These are phyloP conservation scores for Hyles vespertilio DNA, from an alignment of 1,140 invertebrate genomes.

Conservation along the genomic window DNA sequence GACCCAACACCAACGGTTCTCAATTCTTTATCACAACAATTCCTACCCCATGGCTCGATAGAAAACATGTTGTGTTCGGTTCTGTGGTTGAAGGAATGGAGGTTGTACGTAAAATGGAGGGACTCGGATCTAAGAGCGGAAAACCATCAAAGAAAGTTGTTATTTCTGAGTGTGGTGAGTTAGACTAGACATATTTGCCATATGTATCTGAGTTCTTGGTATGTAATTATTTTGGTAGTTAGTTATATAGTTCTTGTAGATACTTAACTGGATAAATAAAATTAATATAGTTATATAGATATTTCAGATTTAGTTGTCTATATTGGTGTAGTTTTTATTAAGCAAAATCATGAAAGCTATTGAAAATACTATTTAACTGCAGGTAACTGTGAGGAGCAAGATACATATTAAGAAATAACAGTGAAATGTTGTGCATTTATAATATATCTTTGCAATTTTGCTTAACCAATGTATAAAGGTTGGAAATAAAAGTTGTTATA, in stretches of 20 bases:
- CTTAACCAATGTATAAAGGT: no score
- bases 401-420: slow-evolving; percentile 1
- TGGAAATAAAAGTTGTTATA: slow-evolving; percentile 39
- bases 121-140: slow-evolving; percentile 84
- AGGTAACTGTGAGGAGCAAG: slow-evolving; percentile 2
- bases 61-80: slow-evolving; percentile 92
- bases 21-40: slow-evolving; percentile 91
- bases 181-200: slow-evolving; percentile 50
- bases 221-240: no score
- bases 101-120: slow-evolving; percentile 84
- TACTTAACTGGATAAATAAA: no score
- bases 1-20: slow-evolving; percentile 88
- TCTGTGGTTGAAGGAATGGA: slow-evolving; percentile 89
- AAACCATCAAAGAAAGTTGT: slow-evolving; percentile 86
- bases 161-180: slow-evolving; percentile 86
- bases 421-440: slow-evolving; percentile 2
- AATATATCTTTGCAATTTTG: slow-evolving; percentile 1
- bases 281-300: no score
- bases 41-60: slow-evolving; percentile 88
- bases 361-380: background rate
- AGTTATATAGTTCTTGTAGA: no score
- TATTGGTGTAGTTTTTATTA: no score
- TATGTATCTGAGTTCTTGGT: no score
- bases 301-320: no score
- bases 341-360: background rate